Evolutionary conservation across 2,797 vertebrate genomes (phyloP), one percentile per base, ranked within the genome.

Genomic region (Onychomys arenicola): DNA sequence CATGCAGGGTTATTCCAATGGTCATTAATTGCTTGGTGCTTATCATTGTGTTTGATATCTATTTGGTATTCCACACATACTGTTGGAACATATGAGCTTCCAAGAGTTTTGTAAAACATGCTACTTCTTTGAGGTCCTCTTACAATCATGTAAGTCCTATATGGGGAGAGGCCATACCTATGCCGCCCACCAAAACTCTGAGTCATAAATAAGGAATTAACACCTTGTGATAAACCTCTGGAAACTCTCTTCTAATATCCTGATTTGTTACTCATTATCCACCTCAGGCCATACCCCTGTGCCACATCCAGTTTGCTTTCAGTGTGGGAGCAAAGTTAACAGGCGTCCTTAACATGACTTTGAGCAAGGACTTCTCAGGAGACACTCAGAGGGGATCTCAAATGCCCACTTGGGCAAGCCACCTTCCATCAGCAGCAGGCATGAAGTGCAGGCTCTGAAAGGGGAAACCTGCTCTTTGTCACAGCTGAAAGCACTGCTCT

Each of bases 381-480:
- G 85, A 96, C 69, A 75, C 69, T 94, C 40, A 93, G 55, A 5
- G 0, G 88, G 4, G 65, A 96, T 96, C n/a, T 75, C 75, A 96
- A 23, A 37, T 98, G 94, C 97, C 97, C 96, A n/a, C 95, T 98
- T 94, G 95, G 96, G 97, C 96, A 98, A 89, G 90, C 93, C 83
- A 49, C 80, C n/a, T 91, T 96, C 95, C 89, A 34, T 97, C 97
- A 84, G 93, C 86, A 85, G 90, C 90, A 95, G 98, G 97, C 97
- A 98, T 6, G 0, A 97, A 96, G 71, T 95, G 96, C 29, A 17
- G 55, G n/a, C 93, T 93, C 93, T 98, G 98, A 57, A 96, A 98
- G 96, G 97, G 97, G 98, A 97, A 97, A 98, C 97, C 97, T 98
- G 95, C 97, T 97, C 95, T 98, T 98, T 98, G 97, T 98, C 98